These are phyloP conservation scores for Lithodes maja DNA, from an alignment of 2,888 invertebrate genomes.

Conservation along the genomic window DNA sequence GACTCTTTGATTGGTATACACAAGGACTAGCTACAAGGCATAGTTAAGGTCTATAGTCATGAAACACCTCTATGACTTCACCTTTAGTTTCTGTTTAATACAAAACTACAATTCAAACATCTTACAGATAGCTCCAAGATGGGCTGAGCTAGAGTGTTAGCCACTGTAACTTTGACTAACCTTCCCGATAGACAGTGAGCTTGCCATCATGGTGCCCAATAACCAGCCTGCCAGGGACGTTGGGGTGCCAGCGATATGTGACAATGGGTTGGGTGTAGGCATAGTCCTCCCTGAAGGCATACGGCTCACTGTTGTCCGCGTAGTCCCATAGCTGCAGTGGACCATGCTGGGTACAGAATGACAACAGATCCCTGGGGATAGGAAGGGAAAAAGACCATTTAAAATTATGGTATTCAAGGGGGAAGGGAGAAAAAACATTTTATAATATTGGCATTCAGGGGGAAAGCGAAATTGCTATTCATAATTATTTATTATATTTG, in stretches of 20 bases:
- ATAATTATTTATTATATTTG: too few species aligned
- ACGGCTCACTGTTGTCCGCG: conserved; percentile 63
- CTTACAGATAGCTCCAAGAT: too few species aligned
- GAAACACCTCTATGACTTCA: too few species aligned
- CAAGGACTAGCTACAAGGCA: too few species aligned
- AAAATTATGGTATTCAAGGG: not conserved
- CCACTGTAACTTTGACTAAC: conserved; percentile 20
- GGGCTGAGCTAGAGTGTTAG: too few species aligned
- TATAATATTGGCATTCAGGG: not conserved
- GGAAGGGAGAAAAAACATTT: too few species aligned
- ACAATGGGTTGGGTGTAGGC: conserved; percentile 70
- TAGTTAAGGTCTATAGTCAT: too few species aligned
- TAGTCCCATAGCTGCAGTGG: conserved; percentile 69
- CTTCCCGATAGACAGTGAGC: conserved; percentile 66
- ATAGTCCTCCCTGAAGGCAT: conserved; percentile 70
- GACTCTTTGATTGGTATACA: too few species aligned
- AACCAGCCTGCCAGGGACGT: conserved; percentile 73
- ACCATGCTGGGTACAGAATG: conserved; percentile 60
- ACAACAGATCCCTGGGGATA: conserved; percentile 69
- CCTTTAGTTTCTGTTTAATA: too few species aligned
- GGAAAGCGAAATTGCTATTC: too few species aligned
- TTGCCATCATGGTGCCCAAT: conserved; percentile 69
- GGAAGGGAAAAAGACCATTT: not conserved
- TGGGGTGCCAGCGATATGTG: conserved; percentile 73
- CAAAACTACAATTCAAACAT: too few species aligned